These are phyloP conservation scores for Furcula furcula DNA, from an alignment of 2,888 invertebrate genomes.

Conservation along the genomic window DNA sequence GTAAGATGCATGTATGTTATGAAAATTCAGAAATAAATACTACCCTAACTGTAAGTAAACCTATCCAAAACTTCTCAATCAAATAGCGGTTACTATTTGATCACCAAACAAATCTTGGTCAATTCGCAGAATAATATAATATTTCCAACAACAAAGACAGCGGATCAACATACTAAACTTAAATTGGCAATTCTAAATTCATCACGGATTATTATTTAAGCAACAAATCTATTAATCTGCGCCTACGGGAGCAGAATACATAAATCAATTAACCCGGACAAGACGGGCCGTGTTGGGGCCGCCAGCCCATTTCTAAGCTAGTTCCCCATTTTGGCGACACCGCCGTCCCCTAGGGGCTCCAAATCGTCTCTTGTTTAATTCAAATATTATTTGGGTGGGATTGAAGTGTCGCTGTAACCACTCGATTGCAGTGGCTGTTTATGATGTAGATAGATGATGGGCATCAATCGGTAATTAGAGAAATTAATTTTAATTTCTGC, in stretches of 20 bases:
- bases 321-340: conserved; percentile 63
- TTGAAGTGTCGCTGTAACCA: conserved; percentile 57
- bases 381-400: conserved; percentile 76
- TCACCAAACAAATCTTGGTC: conserved; percentile 6
- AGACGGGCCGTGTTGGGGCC: conserved; percentile 65
- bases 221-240: conserved; percentile 70
- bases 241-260: conserved; percentile 57
- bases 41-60: not conserved
- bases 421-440: conserved; percentile 21
- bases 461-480: conserved; percentile 9
- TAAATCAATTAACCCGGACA: conserved; percentile 76
- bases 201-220: conserved; percentile 66
- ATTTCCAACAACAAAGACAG: conserved; percentile 23
- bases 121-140: conserved; percentile 23
- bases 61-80: conserved; percentile 1
- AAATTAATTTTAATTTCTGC: no score
- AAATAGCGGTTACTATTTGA: not conserved
- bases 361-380: conserved; percentile 70
- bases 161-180: conserved; percentile 37
- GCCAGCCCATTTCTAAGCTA: conserved; percentile 60
- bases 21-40: not conserved
- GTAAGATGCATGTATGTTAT: no score
- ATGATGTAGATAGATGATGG: conserved; percentile 6
- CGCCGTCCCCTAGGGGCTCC: conserved; percentile 50
- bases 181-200: conserved; percentile 60